These are phyloP conservation scores for Aepyceros melampus DNA, from an alignment of 2,113 vertebrate genomes.

Conservation along the genomic window DNA sequence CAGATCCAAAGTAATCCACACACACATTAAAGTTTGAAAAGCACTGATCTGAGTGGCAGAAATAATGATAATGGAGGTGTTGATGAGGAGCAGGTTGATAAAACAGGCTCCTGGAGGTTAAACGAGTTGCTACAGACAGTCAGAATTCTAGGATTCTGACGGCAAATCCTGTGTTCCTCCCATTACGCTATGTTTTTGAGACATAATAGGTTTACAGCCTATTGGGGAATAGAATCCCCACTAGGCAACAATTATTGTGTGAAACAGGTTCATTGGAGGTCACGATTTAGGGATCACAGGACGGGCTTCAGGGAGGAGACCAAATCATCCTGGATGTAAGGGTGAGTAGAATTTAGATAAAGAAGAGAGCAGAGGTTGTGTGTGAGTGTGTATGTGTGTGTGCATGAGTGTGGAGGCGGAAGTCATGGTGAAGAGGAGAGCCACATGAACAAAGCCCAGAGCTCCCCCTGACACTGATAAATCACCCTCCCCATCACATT, in stretches of 20 bases:
- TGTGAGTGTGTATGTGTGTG: neutral
- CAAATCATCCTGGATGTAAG: neutral
- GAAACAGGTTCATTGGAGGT: neutral
- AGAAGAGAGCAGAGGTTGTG: neutral
- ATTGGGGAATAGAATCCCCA: neutral
- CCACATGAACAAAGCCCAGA: slow-evolving; percentile 44
- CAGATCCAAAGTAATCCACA: neutral
- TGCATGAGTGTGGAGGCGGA: neutral
- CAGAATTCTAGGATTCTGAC: neutral
- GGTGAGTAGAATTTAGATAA: neutral
- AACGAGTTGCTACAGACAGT: neutral
- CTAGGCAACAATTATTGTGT: neutral
- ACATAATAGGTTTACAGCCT: neutral
- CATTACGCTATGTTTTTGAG: neutral
- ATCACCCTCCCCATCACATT: slow-evolving; percentile 51
- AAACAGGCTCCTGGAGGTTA: neutral
- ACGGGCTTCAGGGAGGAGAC: neutral
- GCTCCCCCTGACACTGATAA: slow-evolving; percentile 58
- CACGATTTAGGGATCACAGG: neutral
- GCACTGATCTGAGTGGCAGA: neutral
- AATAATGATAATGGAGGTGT: neutral
- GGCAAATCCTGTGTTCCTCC: neutral
- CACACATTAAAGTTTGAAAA: neutral
- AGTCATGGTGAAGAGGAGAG: neutral
- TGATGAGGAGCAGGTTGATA: no score